Conservation (phyloP, 1,140 invertebrate genomes). For the Zaprionus africanus region DNA sequence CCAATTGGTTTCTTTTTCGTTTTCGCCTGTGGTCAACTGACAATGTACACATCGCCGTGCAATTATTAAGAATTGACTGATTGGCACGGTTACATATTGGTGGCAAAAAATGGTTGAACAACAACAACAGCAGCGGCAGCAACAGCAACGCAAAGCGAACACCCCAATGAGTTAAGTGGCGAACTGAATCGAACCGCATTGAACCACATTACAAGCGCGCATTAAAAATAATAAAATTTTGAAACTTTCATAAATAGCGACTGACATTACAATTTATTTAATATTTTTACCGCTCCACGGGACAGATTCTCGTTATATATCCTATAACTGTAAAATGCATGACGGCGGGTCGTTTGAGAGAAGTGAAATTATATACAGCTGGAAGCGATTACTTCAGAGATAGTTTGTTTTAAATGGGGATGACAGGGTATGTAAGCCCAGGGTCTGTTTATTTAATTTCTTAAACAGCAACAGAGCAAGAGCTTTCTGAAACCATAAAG, state of each 20-base stretch:
- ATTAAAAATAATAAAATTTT: slow-evolving; percentile 75
- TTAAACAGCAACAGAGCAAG: too few relatives aligned
- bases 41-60: slow-evolving; percentile 50
- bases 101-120: slow-evolving; percentile 18
- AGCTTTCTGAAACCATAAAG: too few relatives aligned
- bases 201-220: slow-evolving; percentile 49
- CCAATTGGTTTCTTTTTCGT: slow-evolving; percentile 8
- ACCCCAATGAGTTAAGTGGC: slow-evolving; percentile 71
- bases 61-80: slow-evolving; percentile 62
- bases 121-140: slow-evolving; percentile 24
- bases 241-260: slow-evolving; percentile 57
- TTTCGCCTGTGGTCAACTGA: slow-evolving; percentile 48
- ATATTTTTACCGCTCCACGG: slow-evolving; percentile 24
- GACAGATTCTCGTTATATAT: slow-evolving; percentile 18
- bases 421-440: too few relatives aligned
- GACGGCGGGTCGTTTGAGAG: not conserved
- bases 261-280: slow-evolving; percentile 55
- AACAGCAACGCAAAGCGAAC: slow-evolving; percentile 48
- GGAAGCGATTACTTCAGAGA: too few relatives aligned
- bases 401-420: too few relatives aligned
- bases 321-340: not conserved
- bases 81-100: slow-evolving; percentile 40
- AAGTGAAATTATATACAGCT: not conserved
- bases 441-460: too few relatives aligned
- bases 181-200: slow-evolving; percentile 53